Evolutionary conservation across 64 coral and sea anemone genomes (phyloP), one percentile per base, ranked within the genome.

Genomic region (Trachythela sp.): DNA sequence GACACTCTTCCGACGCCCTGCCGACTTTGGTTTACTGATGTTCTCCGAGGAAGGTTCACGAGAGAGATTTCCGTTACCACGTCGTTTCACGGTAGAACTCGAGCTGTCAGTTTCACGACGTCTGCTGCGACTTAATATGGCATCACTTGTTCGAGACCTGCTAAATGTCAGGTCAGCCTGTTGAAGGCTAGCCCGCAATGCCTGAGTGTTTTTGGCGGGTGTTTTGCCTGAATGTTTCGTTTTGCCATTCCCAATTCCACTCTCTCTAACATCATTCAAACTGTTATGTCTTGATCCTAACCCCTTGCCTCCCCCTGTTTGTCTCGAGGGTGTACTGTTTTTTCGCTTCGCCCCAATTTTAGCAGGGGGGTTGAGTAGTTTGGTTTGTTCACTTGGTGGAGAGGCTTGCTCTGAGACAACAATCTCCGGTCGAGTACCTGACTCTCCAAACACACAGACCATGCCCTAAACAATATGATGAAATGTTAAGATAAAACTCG

Each of bases 1-100:
- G 75, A 39, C 8, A 29, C 37, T 80, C 34, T 80, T 80, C 75
- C 75, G 75, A 37, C 75, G 75, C 8, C 75, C 33, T 39, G 59
- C 18, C 3, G 59, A 68, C 7, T n/a, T 68, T 6, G 59, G 59
- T 68, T 22, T 31, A 2, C 59, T 22, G 4, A 68, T 68, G 18
- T 68, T 68, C 20, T 68, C 75, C 75, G 75, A 80, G 13, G 75
- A 80, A 30, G 75, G 20, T 80, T 80, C 75, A 7, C 75, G 75
- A 17, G 75, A 80, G 34, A 80, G 31, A 30, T 80, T 80, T 39
- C 75, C 75, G 34, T 80, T 36, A 15, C 75, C 75, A 6, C 75
- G 26, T 0, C 75, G 75, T 80, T 80, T 80, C 30, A 80, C 34
- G 33, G 35, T 29, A 15, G 75, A 39, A 36, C 30, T 80, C 34